phyloP scores from a whole-genome alignment of 1,140 invertebrate species.

The Zaprionus camerounensis region DNA sequence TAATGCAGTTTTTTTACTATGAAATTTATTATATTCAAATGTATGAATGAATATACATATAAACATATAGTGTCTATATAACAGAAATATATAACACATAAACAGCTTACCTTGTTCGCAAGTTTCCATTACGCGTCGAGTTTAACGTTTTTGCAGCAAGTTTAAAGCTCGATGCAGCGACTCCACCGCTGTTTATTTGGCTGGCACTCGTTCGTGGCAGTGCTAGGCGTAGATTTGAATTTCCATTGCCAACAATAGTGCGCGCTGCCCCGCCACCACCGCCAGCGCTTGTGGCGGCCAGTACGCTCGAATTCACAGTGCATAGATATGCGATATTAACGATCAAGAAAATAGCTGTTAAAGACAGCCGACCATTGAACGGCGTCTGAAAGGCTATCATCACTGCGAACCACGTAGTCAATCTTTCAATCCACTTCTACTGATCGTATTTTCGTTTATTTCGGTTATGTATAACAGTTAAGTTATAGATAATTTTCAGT shows the following conservation, averaged over 20 bases:
- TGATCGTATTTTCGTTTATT: conserved; percentile 18
- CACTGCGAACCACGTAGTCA: conserved; percentile 29
- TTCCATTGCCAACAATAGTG: conserved; percentile 47
- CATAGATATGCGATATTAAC: conserved; percentile 23
- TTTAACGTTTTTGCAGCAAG: conserved; percentile 60
- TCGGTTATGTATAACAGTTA: conserved; percentile 3
- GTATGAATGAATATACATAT: not conserved
- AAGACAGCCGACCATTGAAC: conserved; percentile 33
- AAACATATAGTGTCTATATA: not conserved
- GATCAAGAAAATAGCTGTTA: conserved; percentile 36
- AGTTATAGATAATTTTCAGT: conserved; percentile 26
- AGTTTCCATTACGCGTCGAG: conserved; percentile 57
- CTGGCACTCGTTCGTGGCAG: conserved; percentile 69
- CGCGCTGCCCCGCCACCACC: conserved; percentile 19
- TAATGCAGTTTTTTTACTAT: conserved; percentile 22
- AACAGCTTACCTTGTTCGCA: conserved; percentile 88
- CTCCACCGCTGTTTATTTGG: conserved; percentile 53
- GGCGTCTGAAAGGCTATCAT: conserved; percentile 46
- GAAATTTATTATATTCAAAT: conserved; percentile 20
- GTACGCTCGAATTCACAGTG: conserved; percentile 15
- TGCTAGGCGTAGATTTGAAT: conserved; percentile 60
- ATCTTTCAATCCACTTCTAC: conserved; percentile 9
- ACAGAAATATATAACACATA: conserved; percentile 56
- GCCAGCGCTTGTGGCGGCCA: conserved; percentile 39
- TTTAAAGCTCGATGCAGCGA: conserved; percentile 85